phyloP scores from a whole-genome alignment of 2,797 vertebrate species.

The Falco novaeseelandiae region DNA sequence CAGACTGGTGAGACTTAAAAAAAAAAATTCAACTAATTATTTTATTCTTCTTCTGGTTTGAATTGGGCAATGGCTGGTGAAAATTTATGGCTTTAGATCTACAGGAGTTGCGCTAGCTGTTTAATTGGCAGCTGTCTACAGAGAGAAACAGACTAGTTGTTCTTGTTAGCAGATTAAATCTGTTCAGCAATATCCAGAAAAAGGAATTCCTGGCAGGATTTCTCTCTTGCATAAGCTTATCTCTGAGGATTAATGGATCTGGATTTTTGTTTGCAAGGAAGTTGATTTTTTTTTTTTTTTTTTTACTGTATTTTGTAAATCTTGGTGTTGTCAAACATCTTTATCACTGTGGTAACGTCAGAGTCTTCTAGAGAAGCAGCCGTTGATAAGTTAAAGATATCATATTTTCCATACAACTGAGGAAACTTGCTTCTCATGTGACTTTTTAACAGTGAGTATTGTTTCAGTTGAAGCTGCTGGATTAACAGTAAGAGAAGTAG shows the following conservation, averaged over 20 bases:
- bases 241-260: constrained; percentile 24
- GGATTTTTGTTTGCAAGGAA: not conserved
- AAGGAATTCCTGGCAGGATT: constrained; percentile 25
- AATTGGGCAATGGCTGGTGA: not conserved
- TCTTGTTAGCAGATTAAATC: constrained; percentile 5
- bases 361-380: not conserved
- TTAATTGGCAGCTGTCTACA: not conserved
- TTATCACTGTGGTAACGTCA: not conserved
- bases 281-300: not conserved
- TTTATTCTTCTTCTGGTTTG: not conserved
- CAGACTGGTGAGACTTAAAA: not conserved
- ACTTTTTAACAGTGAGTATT: not conserved
- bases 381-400: not conserved
- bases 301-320: not conserved
- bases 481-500: not conserved
- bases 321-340: not conserved
- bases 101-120: not conserved
- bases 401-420: not conserved
- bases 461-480: not conserved
- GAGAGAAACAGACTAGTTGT: not conserved
- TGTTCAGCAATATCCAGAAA: not conserved
- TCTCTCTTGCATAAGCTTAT: constrained; percentile 23
- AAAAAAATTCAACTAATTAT: not conserved
- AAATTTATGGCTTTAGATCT: not conserved
- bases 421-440: not conserved